These are phyloP conservation scores for Ovis canadensis DNA, from an alignment of 2,113 vertebrate species.

Conservation along the genomic window DNA sequence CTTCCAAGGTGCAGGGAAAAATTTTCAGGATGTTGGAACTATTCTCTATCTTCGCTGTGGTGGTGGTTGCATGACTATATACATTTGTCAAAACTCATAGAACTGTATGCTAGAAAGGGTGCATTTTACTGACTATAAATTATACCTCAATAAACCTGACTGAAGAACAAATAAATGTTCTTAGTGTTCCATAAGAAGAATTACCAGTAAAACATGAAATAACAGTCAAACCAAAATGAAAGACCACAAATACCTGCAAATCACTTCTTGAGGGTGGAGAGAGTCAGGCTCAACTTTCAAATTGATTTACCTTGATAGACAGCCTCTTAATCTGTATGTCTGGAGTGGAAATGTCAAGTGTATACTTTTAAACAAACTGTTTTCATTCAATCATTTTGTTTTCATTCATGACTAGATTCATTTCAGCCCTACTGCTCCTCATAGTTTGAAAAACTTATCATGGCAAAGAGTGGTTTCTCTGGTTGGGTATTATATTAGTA, in stretches of 20 bases:
- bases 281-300: slow-evolving; percentile 12
- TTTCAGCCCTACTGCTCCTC: not conserved
- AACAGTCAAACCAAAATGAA: not conserved
- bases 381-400: not conserved
- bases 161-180: not conserved
- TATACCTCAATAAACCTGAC: not conserved
- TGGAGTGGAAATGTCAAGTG: slow-evolving; percentile 10
- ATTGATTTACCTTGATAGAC: not conserved
- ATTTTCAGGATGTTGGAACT: not conserved
- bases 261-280: slow-evolving; percentile 4
- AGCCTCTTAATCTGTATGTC: not conserved
- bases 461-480: not conserved
- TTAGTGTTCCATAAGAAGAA: not conserved
- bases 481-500: not conserved
- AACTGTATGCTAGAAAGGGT: not conserved
- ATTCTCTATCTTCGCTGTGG: not conserved
- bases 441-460: not conserved
- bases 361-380: slow-evolving; percentile 6
- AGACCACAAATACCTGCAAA: not conserved
- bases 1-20: not conserved
- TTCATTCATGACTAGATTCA: not conserved
- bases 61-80: not conserved
- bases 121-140: slow-evolving; percentile 35
- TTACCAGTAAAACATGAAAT: not conserved
- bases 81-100: not conserved